Evolutionary conservation across 2,113 vertebrate genomes (phyloP).

Genomic region (Caretta caretta): DNA sequence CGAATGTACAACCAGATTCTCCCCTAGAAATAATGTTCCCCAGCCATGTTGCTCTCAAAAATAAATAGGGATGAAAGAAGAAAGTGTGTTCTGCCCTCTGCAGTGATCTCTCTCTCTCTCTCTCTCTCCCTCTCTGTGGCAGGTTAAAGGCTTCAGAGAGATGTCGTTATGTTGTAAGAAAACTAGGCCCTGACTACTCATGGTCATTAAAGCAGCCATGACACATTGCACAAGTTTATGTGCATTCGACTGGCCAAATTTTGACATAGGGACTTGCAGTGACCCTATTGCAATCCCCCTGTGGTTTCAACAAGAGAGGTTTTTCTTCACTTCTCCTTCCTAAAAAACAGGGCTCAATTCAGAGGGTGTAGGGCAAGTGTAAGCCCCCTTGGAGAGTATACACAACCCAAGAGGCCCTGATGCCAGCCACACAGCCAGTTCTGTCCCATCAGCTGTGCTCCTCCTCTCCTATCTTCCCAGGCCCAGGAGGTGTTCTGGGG

Average conservation of each 20-base stretch:
- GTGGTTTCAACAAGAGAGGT: conserved; percentile 29
- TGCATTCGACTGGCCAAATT: neutral
- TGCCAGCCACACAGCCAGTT: neutral
- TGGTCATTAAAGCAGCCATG: neutral
- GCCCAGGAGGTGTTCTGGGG: neutral
- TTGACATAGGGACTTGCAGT: neutral
- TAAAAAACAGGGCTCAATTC: neutral
- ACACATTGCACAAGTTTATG: neutral
- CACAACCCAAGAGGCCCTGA: neutral
- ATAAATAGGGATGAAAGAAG: conserved; percentile 5
- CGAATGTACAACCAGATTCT: neutral
- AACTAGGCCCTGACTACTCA: conserved; percentile 21
- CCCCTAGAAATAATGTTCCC: neutral
- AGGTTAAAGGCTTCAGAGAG: conserved; percentile 53
- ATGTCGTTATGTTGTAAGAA: conserved; percentile 25
- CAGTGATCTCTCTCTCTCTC: conserved; percentile 40
- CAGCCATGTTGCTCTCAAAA: fast-evolving
- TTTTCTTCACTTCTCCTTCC: conserved; percentile 24
- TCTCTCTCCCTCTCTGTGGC: neutral
- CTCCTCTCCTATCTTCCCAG: neutral
- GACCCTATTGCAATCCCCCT: conserved; percentile 8
- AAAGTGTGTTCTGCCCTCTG: conserved; percentile 8
- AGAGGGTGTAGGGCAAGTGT: no score
- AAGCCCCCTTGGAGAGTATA: no score
- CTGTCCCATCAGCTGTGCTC: no score